Conservation (phyloP, 2,888 invertebrate species). For the Tanypteryx hageni region DNA sequence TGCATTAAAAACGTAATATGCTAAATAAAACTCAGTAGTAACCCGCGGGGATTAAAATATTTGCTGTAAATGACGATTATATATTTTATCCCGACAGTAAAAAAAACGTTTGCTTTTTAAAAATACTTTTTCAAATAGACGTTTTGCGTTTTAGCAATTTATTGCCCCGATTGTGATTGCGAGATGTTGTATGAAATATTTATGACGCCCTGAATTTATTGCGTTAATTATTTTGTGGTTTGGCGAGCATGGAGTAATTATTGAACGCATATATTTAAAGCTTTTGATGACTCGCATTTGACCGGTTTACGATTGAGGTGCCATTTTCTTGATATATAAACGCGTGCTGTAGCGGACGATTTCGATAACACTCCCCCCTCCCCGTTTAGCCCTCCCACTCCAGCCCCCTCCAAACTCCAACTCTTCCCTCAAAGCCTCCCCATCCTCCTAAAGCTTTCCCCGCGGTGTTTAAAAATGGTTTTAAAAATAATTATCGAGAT, state of each 20-base stretch:
- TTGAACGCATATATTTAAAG: slow-evolving; percentile 64
- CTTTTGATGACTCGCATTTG: slow-evolving; percentile 59
- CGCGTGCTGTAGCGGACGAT: slow-evolving; percentile 71
- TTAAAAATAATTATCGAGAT: slow-evolving; percentile 63
- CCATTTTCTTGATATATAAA: slow-evolving; percentile 62
- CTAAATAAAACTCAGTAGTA: background rate
- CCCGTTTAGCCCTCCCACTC: slow-evolving; percentile 73
- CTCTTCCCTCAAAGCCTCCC: slow-evolving; percentile 71
- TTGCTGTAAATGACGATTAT: slow-evolving; percentile 33
- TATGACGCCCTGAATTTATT: slow-evolving; percentile 62
- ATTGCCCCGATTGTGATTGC: slow-evolving; percentile 63
- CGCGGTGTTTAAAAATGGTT: slow-evolving; percentile 57
- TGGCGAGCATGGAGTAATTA: slow-evolving; percentile 63
- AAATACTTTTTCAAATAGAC: slow-evolving; percentile 30
- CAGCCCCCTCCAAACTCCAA: slow-evolving; percentile 71
- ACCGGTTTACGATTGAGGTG: slow-evolving; percentile 56
- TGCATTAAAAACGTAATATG: slow-evolving; percentile 43
- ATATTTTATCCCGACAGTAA: slow-evolving; percentile 16
- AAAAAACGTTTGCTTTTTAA: slow-evolving; percentile 34
- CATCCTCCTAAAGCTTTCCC: background rate
- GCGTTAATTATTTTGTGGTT: slow-evolving; percentile 63
- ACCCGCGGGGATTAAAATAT: slow-evolving; percentile 44
- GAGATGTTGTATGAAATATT: slow-evolving; percentile 63
- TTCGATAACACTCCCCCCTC: slow-evolving; percentile 75
- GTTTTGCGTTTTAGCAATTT: slow-evolving; percentile 59